Conservation (phyloP, 2,113 vertebrate genomes). For the Myocastor coypus region DNA sequence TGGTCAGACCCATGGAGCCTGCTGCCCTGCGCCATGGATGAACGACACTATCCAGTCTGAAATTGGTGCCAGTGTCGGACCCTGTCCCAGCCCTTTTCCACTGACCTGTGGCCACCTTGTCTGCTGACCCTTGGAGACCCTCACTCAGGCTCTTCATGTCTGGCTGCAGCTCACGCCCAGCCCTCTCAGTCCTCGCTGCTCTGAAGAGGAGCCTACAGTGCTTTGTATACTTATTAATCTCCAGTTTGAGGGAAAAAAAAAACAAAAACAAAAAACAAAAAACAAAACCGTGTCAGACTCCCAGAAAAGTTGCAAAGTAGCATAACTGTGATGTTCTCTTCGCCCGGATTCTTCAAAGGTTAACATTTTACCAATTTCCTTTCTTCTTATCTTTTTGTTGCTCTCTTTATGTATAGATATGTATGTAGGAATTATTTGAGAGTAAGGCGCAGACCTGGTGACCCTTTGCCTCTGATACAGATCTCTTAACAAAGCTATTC, state of each 20-base stretch:
- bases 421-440: slow-evolving; percentile 37
- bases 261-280: neutral
- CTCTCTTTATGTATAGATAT: neutral
- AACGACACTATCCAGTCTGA: neutral
- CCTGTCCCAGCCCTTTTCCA: neutral
- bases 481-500: slow-evolving; percentile 53
- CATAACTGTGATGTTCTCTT: slow-evolving; percentile 36
- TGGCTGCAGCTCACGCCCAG: neutral
- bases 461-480: slow-evolving; percentile 48
- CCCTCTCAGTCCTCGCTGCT: neutral
- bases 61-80: neutral
- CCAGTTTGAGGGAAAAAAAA: neutral
- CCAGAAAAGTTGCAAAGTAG: slow-evolving; percentile 47
- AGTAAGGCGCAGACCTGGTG: slow-evolving; percentile 36
- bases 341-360: slow-evolving; percentile 43
- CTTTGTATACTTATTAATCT: slow-evolving; percentile 29
- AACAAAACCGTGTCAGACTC: neutral
- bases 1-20: neutral
- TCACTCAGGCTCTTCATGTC: neutral
- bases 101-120: neutral
- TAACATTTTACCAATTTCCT: slow-evolving; percentile 43
- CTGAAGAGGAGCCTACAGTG: slow-evolving; percentile 23
- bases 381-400: neutral
- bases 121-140: neutral
- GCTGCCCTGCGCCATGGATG: neutral